phyloP scores from a whole-genome alignment of 92 coral and sea anemone genomes.

The Porites cylindrica region DNA sequence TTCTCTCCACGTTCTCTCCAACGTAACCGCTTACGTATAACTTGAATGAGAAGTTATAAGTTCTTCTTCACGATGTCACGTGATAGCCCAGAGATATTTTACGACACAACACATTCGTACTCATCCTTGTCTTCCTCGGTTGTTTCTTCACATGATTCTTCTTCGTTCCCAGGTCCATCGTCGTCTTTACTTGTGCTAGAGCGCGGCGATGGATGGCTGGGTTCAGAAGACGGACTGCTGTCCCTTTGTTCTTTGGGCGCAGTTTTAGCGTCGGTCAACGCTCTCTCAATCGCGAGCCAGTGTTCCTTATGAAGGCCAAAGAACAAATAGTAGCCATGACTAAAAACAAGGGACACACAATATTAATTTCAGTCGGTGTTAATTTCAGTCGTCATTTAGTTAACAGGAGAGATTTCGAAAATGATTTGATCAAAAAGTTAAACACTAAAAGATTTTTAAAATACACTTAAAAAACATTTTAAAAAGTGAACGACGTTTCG shows the following conservation, averaged over 20 bases:
- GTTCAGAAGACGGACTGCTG: slow-evolving; percentile 75
- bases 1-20: no score
- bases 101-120: slow-evolving; percentile 75
- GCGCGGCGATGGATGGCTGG: slow-evolving; percentile 66
- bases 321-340: slow-evolving; percentile 89
- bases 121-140: slow-evolving; percentile 61
- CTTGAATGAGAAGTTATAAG: no score
- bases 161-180: slow-evolving; percentile 54
- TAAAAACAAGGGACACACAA: slow-evolving; percentile 13
- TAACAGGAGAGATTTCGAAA: no score
- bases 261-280: slow-evolving; percentile 71
- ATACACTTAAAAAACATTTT: no score
- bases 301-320: slow-evolving; percentile 87
- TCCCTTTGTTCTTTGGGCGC: slow-evolving; percentile 77
- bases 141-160: slow-evolving; percentile 58
- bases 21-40: no score
- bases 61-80: not conserved
- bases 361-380: no score
- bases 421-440: no score
- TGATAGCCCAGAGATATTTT: not conserved
- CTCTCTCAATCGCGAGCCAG: slow-evolving; percentile 83
- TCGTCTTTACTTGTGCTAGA: slow-evolving; percentile 79
- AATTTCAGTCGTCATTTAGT: no score
- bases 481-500: no score
- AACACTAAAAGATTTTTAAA: no score